These are phyloP conservation scores for Watsonalla binaria DNA, from an alignment of 2,888 invertebrate genomes.

Conservation along the genomic window DNA sequence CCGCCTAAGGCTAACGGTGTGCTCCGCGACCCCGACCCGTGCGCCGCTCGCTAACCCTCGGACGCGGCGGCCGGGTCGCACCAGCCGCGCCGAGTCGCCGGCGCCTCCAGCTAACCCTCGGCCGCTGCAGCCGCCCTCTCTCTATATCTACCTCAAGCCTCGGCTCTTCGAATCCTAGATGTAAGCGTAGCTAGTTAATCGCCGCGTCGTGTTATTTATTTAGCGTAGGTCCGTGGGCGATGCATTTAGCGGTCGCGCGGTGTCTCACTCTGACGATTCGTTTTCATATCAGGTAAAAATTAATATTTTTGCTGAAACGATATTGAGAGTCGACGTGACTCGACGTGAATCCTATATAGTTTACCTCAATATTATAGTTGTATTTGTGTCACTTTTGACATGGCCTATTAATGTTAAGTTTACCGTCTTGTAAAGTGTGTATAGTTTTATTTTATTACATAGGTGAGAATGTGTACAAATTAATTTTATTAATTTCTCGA, in stretches of 20 bases:
- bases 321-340: constrained; percentile 49
- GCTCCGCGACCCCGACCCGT: constrained; percentile 25
- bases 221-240: constrained; percentile 22
- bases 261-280: constrained; percentile 40
- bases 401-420: constrained; percentile 76
- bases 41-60: constrained; percentile 17
- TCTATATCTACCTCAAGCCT: constrained; percentile 55
- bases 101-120: not conserved
- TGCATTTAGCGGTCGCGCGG: constrained; percentile 4
- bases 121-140: constrained; percentile 8
- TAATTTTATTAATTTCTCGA: constrained; percentile 56
- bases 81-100: constrained; percentile 29
- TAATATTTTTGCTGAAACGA: constrained; percentile 53
- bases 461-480: constrained; percentile 68
- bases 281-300: constrained; percentile 56
- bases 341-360: constrained; percentile 71
- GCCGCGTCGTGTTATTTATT: constrained; percentile 49
- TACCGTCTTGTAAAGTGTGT: constrained; percentile 67
- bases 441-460: constrained; percentile 48
- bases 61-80: constrained; percentile 28
- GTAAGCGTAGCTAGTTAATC: constrained; percentile 65
- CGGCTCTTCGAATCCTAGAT: constrained; percentile 68
- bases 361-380: constrained; percentile 74
- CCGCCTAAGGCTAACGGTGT: constrained; percentile 39
- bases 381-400: constrained; percentile 73